phyloP scores from a whole-genome alignment of 2,888 invertebrate genomes.

The Plebejus anna region DNA sequence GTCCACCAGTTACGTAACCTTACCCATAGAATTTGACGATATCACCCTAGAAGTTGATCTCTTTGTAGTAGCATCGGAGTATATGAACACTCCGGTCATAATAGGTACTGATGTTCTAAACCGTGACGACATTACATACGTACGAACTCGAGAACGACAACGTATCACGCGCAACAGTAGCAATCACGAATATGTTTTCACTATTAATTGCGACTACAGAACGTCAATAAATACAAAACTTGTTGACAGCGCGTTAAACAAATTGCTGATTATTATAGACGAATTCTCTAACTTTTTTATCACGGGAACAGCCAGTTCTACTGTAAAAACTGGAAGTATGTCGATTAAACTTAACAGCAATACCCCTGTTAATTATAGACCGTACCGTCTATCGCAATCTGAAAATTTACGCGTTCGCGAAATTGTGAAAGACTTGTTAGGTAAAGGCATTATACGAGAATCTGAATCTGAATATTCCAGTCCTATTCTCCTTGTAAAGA shows the following conservation, averaged over 20 bases:
- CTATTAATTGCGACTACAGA: not conserved
- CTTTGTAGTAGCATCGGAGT: slow-evolving; percentile 34
- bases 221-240: not conserved
- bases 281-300: not conserved
- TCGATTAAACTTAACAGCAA: slow-evolving; percentile 31
- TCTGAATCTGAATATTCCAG: slow-evolving; percentile 37
- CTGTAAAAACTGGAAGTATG: slow-evolving; percentile 33
- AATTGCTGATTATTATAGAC: not conserved
- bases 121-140: not conserved
- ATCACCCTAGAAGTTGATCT: slow-evolving; percentile 38
- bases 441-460: slow-evolving; percentile 37
- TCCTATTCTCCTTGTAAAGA: slow-evolving; percentile 38
- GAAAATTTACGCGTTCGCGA: slow-evolving; percentile 40
- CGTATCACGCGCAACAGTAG: slow-evolving; percentile 29
- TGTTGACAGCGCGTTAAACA: not conserved
- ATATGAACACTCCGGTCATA: slow-evolving; percentile 36
- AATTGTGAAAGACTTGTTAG: slow-evolving; percentile 38
- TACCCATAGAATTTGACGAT: slow-evolving; percentile 33
- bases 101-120: too few species aligned
- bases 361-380: slow-evolving; percentile 38
- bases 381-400: slow-evolving; percentile 38
- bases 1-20: slow-evolving; percentile 31
- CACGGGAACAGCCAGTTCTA: slow-evolving; percentile 28
- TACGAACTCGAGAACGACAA: slow-evolving; percentile 37
- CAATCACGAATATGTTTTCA: not conserved